These are phyloP conservation scores for Geococcyx californianus DNA, from an alignment of 2,113 vertebrate genomes.

Conservation along the genomic window DNA sequence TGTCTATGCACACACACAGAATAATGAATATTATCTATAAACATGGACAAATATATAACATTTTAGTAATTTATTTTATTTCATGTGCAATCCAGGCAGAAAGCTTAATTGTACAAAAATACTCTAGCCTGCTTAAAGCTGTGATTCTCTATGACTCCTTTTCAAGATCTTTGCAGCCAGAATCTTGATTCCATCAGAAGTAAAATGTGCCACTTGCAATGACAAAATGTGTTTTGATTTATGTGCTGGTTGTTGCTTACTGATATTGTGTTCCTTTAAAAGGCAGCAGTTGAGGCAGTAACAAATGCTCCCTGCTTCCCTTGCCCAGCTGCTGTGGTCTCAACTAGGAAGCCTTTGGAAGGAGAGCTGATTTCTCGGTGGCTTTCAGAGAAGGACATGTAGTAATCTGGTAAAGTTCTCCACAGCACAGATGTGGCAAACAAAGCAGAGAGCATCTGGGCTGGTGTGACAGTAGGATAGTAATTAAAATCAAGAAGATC, in stretches of 20 bases:
- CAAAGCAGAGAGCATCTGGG: neutral
- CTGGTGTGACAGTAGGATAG: neutral
- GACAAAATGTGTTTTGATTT: neutral
- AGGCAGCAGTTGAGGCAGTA: neutral
- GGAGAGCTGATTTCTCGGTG: neutral
- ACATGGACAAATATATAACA: neutral
- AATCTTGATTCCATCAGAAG: neutral
- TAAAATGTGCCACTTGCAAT: neutral
- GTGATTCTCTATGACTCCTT: neutral
- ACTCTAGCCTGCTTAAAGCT: neutral
- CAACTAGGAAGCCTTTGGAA: neutral
- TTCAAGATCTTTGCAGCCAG: neutral
- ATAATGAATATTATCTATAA: neutral
- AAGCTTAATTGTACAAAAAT: neutral
- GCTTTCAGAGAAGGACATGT: neutral
- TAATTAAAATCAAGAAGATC: neutral
- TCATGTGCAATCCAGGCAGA: neutral
- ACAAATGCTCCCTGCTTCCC: neutral
- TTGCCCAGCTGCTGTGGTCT: neutral
- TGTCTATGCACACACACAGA: neutral
- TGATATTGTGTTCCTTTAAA: neutral
- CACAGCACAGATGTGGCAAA: neutral
- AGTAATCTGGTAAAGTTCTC: neutral
- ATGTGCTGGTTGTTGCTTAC: accelerated
- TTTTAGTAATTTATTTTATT: neutral